Base-by-base conservation (phyloP, 2,888 invertebrate species). In the Synergus japonicus region DNA sequence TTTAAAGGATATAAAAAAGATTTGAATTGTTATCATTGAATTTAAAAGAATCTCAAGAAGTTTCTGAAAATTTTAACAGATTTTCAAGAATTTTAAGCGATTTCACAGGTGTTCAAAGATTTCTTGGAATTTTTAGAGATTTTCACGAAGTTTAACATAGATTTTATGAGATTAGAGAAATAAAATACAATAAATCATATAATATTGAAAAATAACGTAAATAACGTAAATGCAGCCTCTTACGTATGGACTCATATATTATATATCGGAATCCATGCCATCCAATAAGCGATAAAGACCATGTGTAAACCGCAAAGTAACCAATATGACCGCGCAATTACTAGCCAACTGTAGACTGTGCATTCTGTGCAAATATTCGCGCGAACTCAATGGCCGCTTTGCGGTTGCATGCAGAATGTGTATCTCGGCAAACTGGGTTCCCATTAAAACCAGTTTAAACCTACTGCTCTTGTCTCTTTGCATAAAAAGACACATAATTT, bases 301-400 rank as follows among this genome's bases (percentile, higher is more conserved):
- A 46, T 54, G 54, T 54, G 0, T 37, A 73, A 37, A 73, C 73
- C 73, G 37, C 54, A 73, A 73, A 73, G 73, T 73, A 73, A 54
- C 73, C 73, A 73, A 73, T 73, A 49, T 73, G 54, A 73, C 73
- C 73, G 54, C 73, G 37, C 73, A 73, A 73, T 73, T 73, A 73
- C 54, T 73, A 73, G 49, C n/a, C 37, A 15, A 69, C 49, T 29
- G 49, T 7, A 37, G 37, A 54, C 49, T 69, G 46, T 69, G 46
- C 73, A 37, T 4, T 49, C 49, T 69, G 46, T 69, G 46, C 73
- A 73, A 73, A 73, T 73, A 73, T 73, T 73, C 73, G 37, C 73
- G 54, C 37, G 73, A 73, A 73, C 37, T 41, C 54, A 37, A 69
- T 46, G 9, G 73, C 15, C 49, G 37, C 2, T n/a, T 73, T 73